phyloP scores from a whole-genome alignment of 2,888 invertebrate species.

The Leucophenga montana region DNA sequence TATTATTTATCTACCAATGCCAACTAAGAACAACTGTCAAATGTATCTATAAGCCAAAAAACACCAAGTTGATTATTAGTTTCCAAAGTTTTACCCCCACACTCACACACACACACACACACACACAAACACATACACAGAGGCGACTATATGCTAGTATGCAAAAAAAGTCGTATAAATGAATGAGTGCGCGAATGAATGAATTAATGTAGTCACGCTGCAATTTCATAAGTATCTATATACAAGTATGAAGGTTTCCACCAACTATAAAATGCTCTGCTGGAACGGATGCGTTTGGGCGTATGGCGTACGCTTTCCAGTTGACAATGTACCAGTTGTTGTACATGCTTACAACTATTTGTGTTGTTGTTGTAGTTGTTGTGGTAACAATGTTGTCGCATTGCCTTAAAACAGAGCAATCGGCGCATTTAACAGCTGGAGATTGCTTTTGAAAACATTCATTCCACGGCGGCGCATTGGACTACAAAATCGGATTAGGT shows the following conservation, averaged over 20 bases:
- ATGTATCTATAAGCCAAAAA: not conserved
- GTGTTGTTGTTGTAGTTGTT: conserved; percentile 9
- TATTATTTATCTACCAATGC: conserved; percentile 26
- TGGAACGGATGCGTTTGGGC: conserved; percentile 63
- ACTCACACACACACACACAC: not conserved
- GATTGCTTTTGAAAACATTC: conserved; percentile 37
- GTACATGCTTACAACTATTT: not conserved
- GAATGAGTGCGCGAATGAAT: conserved; percentile 19
- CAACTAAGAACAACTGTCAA: conserved; percentile 7
- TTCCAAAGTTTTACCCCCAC: not conserved
- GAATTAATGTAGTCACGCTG: conserved; percentile 15
- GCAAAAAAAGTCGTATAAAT: not conserved
- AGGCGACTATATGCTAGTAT: not conserved
- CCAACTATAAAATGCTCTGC: conserved; percentile 19
- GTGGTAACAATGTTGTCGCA: conserved; percentile 54
- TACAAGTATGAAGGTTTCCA: conserved; percentile 17
- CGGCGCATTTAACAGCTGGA: conserved; percentile 59
- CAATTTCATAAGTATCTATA: conserved; percentile 10
- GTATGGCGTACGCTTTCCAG: conserved; percentile 56
- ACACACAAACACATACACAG: not conserved
- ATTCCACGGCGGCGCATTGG: conserved; percentile 28
- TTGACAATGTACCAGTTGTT: conserved; percentile 50
- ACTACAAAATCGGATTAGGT: conserved; percentile 64
- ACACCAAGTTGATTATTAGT: not conserved
- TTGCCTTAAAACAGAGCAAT: conserved; percentile 54